phyloP scores from a whole-genome alignment of 2,888 invertebrate species.

The Lapara coniferarum region DNA sequence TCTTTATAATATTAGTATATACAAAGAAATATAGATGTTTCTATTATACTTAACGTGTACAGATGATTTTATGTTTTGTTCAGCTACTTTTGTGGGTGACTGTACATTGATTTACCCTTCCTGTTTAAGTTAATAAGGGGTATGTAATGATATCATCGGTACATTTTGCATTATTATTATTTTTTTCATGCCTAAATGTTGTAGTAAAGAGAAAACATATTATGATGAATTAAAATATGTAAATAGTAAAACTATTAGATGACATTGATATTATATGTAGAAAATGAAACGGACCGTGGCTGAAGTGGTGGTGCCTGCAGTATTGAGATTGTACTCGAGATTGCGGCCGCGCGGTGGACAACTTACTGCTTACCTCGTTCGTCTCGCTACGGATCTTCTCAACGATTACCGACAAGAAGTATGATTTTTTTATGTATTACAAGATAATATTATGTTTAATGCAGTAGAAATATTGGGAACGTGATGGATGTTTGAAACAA shows the following conservation, averaged over 20 bases:
- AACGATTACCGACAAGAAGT: constrained; percentile 80
- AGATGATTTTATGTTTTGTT: too few species aligned
- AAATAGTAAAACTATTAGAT: constrained; percentile 31
- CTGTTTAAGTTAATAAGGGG: too few species aligned
- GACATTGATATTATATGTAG: constrained; percentile 51
- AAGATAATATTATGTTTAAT: not conserved
- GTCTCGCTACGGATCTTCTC: constrained; percentile 76
- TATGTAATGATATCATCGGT: too few species aligned
- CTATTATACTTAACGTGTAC: too few species aligned
- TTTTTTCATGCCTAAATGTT: not conserved
- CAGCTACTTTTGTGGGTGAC: too few species aligned
- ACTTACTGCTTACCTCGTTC: constrained; percentile 72
- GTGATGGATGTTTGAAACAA: too few species aligned
- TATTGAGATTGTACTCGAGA: constrained; percentile 85
- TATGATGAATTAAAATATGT: not conserved
- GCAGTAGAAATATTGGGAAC: not conserved
- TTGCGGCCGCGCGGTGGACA: constrained; percentile 75
- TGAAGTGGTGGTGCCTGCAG: constrained; percentile 86
- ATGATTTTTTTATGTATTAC: too few species aligned
- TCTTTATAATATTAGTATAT: too few species aligned
- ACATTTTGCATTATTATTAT: too few species aligned
- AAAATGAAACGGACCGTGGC: constrained; percentile 86
- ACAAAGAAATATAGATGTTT: too few species aligned
- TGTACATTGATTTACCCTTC: too few species aligned
- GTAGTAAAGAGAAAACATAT: not conserved